Evolutionary conservation across 2,888 invertebrate species (phyloP), one percentile per base, ranked within the genome.

Genomic region (Mimas tiliae): DNA sequence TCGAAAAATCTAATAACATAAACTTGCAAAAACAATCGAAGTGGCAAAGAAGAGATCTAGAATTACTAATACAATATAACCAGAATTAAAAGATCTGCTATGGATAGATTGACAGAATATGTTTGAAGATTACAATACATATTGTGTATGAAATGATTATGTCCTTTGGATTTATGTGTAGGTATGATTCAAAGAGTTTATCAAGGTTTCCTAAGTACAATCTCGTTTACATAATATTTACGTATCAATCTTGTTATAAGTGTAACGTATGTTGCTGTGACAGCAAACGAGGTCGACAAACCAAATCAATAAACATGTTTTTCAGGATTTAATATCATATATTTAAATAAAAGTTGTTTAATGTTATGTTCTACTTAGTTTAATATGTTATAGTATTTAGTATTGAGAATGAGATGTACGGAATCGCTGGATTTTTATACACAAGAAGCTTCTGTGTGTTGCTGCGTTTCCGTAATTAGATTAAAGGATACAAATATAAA

Each of bases 241-340:
- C 4, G 27, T 27, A 27, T 2, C 16, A 55, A 38, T 55, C 16
- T 55, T 16, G 38, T 38, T 55, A 16, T 55, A 14, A 16, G 11
- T 53, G 33, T n/a, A 33, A 8, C 33, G 34, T 16, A 7, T 14
- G n/a, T 34, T 34, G 34, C 33, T 16, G 55, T 38, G 34, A 34
- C 55, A 16, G 14, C 34, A 19, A 55, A 55, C 38, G 38, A 55
- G 55, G 38, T 55, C 55, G 38, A 52, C 21, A 52, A 27, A 27
- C 4, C 38, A 38, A 38, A 11, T 16, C 33, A 34, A 55, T n/a
- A 55, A 55, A 34, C 55, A 34, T 55, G 53, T 16, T 53, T n/a
- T 53, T 53, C 33, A 53, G 14, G 8, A 38, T 55, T 11, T 55
- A n/a, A 9, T 19, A 6, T 1, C 7, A 27, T 51, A 21, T 27